phyloP scores from a whole-genome alignment of 2,888 invertebrate genomes.

The Therioaphis trifolii region DNA sequence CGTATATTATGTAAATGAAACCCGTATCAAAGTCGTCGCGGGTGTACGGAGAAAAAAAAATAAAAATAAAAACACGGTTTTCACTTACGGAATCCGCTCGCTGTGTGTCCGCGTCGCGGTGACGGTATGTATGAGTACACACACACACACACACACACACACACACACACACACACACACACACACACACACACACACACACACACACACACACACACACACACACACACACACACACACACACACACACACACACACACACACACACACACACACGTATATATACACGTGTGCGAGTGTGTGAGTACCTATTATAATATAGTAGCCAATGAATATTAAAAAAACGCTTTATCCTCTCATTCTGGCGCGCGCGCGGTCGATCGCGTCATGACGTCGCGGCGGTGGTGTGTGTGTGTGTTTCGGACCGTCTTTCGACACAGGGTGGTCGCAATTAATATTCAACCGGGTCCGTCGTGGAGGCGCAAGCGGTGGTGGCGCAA shows the following conservation, averaged over 20 bases:
- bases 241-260: no score
- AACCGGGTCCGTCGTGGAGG: slow-evolving; percentile 6
- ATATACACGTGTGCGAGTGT: slow-evolving; percentile 9
- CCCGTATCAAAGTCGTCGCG: slow-evolving; percentile 46
- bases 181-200: no score
- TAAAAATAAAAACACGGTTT: slow-evolving; percentile 26
- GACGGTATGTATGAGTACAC: not conserved
- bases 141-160: not conserved
- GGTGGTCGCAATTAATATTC: slow-evolving; percentile 58
- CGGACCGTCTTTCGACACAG: slow-evolving; percentile 43
- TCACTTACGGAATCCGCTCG: slow-evolving; percentile 54
- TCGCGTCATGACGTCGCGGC: not conserved
- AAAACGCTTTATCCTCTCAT: slow-evolving; percentile 46
- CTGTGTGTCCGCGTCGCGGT: slow-evolving; percentile 23
- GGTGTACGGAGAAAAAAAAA: not conserved
- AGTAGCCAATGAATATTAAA: slow-evolving; percentile 60
- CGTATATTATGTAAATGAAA: slow-evolving; percentile 48
- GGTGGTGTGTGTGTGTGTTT: slow-evolving; percentile 11
- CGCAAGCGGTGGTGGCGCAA: not conserved
- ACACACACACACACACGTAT: no score
- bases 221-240: no score
- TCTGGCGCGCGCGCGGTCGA: not conserved
- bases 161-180: not conserved
- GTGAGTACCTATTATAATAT: not conserved
- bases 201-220: no score